Evolutionary conservation across 2,113 vertebrate genomes (phyloP).

Genomic region (Labeo rohita): DNA sequence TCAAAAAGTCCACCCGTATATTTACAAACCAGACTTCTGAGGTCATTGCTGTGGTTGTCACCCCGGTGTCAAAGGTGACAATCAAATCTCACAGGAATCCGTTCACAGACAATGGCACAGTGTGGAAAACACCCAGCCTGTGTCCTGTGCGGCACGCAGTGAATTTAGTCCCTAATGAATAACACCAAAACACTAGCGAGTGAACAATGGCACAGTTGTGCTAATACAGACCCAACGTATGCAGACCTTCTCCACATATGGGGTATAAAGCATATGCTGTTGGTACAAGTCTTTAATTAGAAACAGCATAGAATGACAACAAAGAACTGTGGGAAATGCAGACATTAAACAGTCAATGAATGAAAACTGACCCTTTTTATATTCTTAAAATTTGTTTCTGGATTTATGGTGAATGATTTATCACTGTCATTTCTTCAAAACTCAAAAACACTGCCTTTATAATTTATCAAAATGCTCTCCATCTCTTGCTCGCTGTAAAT

Average conservation of each 20-base stretch:
- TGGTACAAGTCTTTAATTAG: background rate
- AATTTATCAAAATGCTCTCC: too few species aligned
- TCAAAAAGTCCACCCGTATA: background rate
- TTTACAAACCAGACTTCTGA: conserved; percentile 16
- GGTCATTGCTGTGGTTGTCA: conserved; percentile 15
- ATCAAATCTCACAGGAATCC: conserved; percentile 48
- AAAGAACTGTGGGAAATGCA: conserved; percentile 13
- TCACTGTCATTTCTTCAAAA: too few species aligned
- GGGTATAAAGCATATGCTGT: background rate
- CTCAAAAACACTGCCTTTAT: too few species aligned
- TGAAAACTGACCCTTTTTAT: background rate
- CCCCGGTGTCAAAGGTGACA: conserved; percentile 43
- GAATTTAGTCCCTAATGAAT: conserved; percentile 40
- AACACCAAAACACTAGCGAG: conserved; percentile 13
- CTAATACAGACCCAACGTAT: background rate
- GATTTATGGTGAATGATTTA: background rate
- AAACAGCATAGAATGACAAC: background rate
- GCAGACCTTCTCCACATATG: background rate
- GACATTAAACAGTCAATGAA: background rate
- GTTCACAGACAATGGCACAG: conserved; percentile 39
- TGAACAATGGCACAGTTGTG: conserved; percentile 43
- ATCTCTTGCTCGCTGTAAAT: too few species aligned
- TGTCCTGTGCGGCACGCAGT: conserved; percentile 33
- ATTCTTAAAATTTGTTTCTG: background rate
- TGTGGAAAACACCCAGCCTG: conserved; percentile 25